phyloP scores from a whole-genome alignment of 2,113 vertebrate genomes.

The Miniopterus natalensis region DNA sequence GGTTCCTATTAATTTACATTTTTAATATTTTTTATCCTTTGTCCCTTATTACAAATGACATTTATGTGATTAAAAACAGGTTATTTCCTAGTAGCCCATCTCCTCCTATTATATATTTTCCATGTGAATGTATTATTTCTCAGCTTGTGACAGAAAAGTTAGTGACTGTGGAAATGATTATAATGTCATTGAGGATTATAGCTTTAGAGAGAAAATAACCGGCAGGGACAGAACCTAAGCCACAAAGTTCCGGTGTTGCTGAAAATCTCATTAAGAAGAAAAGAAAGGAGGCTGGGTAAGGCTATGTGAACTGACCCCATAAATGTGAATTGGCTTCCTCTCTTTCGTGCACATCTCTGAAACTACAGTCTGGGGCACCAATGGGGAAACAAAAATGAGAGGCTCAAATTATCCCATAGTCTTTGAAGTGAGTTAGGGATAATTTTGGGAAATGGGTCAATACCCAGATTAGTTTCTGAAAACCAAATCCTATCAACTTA shows the following conservation, averaged over 20 bases:
- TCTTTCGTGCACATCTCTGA: background rate
- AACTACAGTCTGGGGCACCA: background rate
- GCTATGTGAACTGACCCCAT: too few relatives aligned
- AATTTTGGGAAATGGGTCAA: slow-evolving; percentile 11
- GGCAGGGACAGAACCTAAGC: background rate
- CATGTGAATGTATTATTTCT: slow-evolving; percentile 70
- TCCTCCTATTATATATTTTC: slow-evolving; percentile 56
- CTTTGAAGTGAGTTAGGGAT: slow-evolving; percentile 19
- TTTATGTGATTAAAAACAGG: slow-evolving; percentile 73
- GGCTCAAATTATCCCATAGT: background rate
- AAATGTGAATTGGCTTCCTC: background rate
- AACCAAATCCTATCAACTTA: slow-evolving; percentile 16
- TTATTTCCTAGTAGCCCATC: slow-evolving; percentile 66
- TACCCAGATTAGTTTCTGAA: background rate
- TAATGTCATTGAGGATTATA: slow-evolving; percentile 11
- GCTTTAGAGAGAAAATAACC: slow-evolving; percentile 62
- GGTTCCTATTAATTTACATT: slow-evolving; percentile 67
- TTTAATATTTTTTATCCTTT: slow-evolving; percentile 66
- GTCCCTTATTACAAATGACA: slow-evolving; percentile 57
- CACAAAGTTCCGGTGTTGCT: background rate
- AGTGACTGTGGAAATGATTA: slow-evolving; percentile 74
- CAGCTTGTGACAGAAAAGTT: slow-evolving; percentile 69
- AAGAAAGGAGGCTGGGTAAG: background rate
- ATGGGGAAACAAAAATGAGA: background rate
- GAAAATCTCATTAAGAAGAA: background rate